Evolutionary conservation across 2,888 invertebrate genomes (phyloP), one percentile per base, ranked within the genome.

Genomic region (Epinotia ramella): DNA sequence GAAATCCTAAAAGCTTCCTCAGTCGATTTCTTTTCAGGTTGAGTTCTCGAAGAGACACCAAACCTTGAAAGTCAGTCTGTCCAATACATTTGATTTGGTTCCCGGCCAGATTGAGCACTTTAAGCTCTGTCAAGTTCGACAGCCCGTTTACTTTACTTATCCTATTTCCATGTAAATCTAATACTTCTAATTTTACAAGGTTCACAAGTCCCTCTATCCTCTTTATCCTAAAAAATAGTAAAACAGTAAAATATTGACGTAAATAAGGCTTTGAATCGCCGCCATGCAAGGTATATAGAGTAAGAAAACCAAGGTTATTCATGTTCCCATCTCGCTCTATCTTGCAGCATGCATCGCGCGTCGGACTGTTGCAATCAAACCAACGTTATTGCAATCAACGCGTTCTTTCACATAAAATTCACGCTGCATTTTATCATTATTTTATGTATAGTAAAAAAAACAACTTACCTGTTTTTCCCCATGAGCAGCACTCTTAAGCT

Each of bases 111-210:
- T 99, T 99, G 67, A 99, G 95, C 16, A 99, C 98, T 91, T 98
- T 97, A 69, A 99, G 92, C 82, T 98, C 97, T 70, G 93, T 94
- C 78, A 98, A 95, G 83, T 93, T 95, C 53, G 95, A 94, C 79
- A 98, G 92, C 66, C 97, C 97, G 70, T 89, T 95, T 24, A 98
- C 96, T 88, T 96, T 96, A 49, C 95, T 92, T 80, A 99, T 97
- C 91, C 98, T 97, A 91, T 99, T 99, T 46, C 98, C 98, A 89
- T 99, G 99, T 79, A 99, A 95, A 92, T 99, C 99, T 78, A 99
- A 92, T 12, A 99, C 98, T 91, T 99, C 98, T 78, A 99, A 90
- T 82, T 98, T 97, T 46, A 95, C 87, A 69, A 98, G 91, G 78
- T 94, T 95, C 77, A 96, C 95, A 74, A 98, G 91, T 1, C 97